phyloP scores from a whole-genome alignment of 2,888 invertebrate genomes.

The Archips xylosteana region DNA sequence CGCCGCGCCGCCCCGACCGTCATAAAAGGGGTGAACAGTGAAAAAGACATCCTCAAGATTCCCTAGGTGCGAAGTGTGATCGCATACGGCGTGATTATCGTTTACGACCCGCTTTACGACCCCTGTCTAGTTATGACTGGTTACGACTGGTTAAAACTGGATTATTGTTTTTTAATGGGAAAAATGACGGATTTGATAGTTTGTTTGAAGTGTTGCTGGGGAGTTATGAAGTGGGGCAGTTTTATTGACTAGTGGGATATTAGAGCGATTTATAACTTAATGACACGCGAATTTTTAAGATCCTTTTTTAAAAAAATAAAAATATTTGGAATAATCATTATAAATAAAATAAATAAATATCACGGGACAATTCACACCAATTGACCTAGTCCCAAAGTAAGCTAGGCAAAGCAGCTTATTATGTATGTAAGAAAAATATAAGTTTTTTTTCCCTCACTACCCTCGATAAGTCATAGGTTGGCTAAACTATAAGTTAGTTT shows the following conservation, averaged over 20 bases:
- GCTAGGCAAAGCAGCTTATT: too few relatives aligned
- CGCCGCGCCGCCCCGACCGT: conserved; percentile 43
- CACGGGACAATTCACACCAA: too few relatives aligned
- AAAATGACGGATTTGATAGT: neutral
- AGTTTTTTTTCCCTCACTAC: too few relatives aligned
- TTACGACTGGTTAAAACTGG: conserved; percentile 31
- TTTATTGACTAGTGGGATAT: neutral
- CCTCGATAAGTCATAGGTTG: too few relatives aligned
- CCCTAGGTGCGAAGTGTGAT: conserved; percentile 75
- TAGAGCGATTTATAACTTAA: too few relatives aligned
- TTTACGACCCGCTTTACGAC: conserved; percentile 70
- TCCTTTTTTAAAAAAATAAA: too few relatives aligned
- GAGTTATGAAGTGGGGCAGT: neutral
- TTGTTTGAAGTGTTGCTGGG: neutral
- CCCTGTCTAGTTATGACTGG: conserved; percentile 32
- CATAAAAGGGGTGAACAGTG: conserved; percentile 71
- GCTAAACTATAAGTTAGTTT: too few relatives aligned
- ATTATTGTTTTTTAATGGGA: conserved; percentile 5
- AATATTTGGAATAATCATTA: too few relatives aligned
- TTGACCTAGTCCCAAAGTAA: too few relatives aligned
- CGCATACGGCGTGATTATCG: conserved; percentile 63
- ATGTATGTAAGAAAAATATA: too few relatives aligned
- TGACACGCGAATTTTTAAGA: too few relatives aligned
- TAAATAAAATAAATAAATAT: too few relatives aligned
- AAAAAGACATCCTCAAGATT: conserved; percentile 76